Base-by-base conservation (phyloP, 2,113 vertebrate species). In the Tiliqua scincoides region DNA sequence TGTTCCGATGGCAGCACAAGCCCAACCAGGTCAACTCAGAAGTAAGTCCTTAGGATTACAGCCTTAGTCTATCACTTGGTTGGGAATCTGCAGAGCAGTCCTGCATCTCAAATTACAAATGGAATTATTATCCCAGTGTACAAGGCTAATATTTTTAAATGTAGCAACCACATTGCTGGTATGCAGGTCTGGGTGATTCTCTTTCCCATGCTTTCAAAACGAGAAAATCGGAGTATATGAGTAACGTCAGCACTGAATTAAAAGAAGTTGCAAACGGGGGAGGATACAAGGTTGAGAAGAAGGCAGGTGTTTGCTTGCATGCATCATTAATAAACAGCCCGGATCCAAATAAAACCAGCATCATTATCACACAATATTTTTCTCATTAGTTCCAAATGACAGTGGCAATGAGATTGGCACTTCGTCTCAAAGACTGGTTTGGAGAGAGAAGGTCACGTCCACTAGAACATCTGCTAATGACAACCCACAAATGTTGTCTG, bases 271-370 rank as follows among this genome's bases (percentile, higher is more conserved):
- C 85, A 83, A 40, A 70, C 4, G 30, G 10, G 82, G 63, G 11
- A 85, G 2, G 3, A 67, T 7, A 82, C 6, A 3, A 61, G 37
- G 74, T 63, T 78, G 21, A 7, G 68, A 70, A 87, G 54, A 10
- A 77, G 23, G 27, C 48, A 92, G 30, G 62, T 89, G 73, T 89
- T 91, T 88, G 3, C 10, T 23, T 15, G 30, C 0, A 21, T 18
- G 27, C 21, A 40, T 88, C 35, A 89, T 89, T 84, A 88, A 88
- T 88, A 86, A 87, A 1, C 27, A 87, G 40, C 9, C 10, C 73
- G 25, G 88, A 88, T 37, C 15, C 84, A 93, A 92, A 74, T 14
- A 87, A 79, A 87, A 77, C 0, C 1, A 77, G 77, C 91, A 89
- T 79, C 71, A 63, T 88, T 7, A 82, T 77, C 30, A 48, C 57